These are phyloP conservation scores for Ptychodera flava DNA, from an alignment of 35 echinoderm and acorn worm species.

Conservation along the genomic window DNA sequence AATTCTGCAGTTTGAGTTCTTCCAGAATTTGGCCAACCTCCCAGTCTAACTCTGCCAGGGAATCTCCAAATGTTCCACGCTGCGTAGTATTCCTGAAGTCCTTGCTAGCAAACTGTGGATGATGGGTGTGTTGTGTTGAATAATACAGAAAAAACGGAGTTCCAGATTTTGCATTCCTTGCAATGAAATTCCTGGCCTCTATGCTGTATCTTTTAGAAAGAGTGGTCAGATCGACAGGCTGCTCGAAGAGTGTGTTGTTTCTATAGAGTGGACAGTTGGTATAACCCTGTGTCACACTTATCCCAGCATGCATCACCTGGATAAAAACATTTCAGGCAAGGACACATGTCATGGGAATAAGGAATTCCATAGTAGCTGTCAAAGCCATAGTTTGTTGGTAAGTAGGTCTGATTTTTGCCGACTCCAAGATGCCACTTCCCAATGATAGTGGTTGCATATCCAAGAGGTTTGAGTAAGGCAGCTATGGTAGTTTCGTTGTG, in stretches of 20 bases:
- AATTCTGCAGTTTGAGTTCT: slow-evolving; percentile 28
- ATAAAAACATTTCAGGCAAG: slow-evolving; percentile 69
- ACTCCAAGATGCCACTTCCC: slow-evolving; percentile 90
- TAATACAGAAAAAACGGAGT: slow-evolving; percentile 70
- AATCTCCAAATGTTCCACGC: slow-evolving; percentile 66
- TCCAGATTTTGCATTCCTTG: slow-evolving; percentile 37
- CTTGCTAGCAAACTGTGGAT: slow-evolving; percentile 67
- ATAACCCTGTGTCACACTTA: slow-evolving; percentile 25
- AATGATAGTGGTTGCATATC: slow-evolving; percentile 53
- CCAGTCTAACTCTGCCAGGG: slow-evolving; percentile 60
- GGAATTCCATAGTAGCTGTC: slow-evolving; percentile 67
- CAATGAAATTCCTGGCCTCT: slow-evolving; percentile 26
- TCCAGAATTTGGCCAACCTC: slow-evolving; percentile 55
- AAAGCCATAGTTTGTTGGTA: slow-evolving; percentile 68
- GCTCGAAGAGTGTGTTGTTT: slow-evolving; percentile 46
- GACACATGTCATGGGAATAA: slow-evolving; percentile 73
- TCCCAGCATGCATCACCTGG: slow-evolving; percentile 48
- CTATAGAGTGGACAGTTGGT: slow-evolving; percentile 52
- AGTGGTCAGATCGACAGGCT: slow-evolving; percentile 46
- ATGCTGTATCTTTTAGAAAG: slow-evolving; percentile 44
- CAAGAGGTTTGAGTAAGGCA: slow-evolving; percentile 38
- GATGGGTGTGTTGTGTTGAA: slow-evolving; percentile 72
- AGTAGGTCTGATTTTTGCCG: slow-evolving; percentile 44
- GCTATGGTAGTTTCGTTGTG: slow-evolving; percentile 66
- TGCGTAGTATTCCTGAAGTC: slow-evolving; percentile 49